A percentile compares a stretch with the other conserved stretches of the same genome.
Evolutionary conservation across 2,888 invertebrate genomes (phyloP).

Genomic region (Pegoplata infirma): DNA sequence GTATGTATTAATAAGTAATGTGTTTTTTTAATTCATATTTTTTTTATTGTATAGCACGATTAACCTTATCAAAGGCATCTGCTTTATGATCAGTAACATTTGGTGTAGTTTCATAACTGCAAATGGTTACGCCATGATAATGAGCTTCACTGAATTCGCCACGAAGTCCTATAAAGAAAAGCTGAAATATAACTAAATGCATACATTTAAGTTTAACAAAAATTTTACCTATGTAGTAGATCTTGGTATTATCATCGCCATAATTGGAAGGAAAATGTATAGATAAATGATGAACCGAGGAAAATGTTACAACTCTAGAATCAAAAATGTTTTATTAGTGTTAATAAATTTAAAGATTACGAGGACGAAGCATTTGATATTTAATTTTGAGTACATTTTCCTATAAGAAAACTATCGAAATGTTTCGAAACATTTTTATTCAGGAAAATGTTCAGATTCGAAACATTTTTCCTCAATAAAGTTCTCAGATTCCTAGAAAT

Average conservation of each 20-base stretch:
- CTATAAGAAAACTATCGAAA: no score
- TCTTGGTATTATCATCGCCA: slow-evolving; percentile 89
- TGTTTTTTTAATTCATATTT: no score
- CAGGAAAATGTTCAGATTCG: no score
- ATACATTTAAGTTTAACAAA: neutral
- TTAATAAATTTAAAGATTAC: no score
- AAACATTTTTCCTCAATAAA: no score
- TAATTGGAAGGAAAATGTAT: slow-evolving; percentile 94
- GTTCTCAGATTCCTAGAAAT: no score
- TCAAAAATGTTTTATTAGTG: no score
- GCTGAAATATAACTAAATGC: neutral
- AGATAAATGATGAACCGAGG: slow-evolving; percentile 91
- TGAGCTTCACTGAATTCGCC: slow-evolving; percentile 94
- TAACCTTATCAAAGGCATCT: slow-evolving; percentile 82
- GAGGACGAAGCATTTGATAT: no score
- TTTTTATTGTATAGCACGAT: slow-evolving; percentile 79
- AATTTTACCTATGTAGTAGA: slow-evolving; percentile 90
- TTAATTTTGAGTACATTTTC: no score
- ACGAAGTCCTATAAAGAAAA: slow-evolving; percentile 80
- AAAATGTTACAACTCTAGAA: slow-evolving; percentile 92
- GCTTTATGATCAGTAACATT: slow-evolving; percentile 92
- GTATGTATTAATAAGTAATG: no score
- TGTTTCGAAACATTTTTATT: no score
- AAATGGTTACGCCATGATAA: slow-evolving; percentile 93
- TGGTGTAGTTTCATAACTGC: slow-evolving; percentile 92